Evolutionary conservation across 2,888 invertebrate genomes (phyloP).

Genomic region (Deroplatys truncata): DNA sequence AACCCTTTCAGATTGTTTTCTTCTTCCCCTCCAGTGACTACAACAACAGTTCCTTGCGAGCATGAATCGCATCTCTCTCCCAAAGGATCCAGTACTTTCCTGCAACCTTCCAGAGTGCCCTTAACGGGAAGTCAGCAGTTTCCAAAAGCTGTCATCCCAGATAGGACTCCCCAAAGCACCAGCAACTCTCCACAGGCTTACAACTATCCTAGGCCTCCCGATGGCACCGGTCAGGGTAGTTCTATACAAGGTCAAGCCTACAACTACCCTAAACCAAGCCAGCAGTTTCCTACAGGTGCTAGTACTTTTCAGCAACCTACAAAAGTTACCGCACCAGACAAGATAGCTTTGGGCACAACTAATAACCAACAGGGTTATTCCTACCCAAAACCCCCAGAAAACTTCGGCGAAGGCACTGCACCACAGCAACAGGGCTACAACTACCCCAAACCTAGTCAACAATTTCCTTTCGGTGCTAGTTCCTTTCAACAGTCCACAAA

Average conservation of each 20-base stretch:
- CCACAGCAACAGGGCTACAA: background rate
- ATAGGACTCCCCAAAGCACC: background rate
- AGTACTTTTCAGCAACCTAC: background rate
- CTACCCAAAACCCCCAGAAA: background rate
- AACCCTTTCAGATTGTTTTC: background rate
- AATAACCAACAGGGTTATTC: background rate
- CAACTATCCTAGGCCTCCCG: background rate
- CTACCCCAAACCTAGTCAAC: background rate
- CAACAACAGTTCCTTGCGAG: background rate
- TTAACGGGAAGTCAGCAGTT: background rate
- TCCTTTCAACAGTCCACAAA: too few species aligned
- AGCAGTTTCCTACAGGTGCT: background rate
- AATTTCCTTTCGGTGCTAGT: background rate
- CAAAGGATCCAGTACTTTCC: background rate
- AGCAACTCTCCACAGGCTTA: background rate
- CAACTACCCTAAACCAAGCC: background rate
- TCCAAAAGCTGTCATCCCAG: background rate
- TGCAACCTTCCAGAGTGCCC: background rate
- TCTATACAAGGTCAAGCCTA: background rate
- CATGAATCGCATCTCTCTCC: background rate
- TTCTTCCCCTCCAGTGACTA: background rate
- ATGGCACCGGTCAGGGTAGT: background rate
- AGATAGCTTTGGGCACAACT: background rate
- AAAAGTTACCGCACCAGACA: background rate
- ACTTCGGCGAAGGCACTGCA: background rate